Evolutionary conservation across 2,113 vertebrate genomes (phyloP).

Genomic region (Heteronetta atricapilla): DNA sequence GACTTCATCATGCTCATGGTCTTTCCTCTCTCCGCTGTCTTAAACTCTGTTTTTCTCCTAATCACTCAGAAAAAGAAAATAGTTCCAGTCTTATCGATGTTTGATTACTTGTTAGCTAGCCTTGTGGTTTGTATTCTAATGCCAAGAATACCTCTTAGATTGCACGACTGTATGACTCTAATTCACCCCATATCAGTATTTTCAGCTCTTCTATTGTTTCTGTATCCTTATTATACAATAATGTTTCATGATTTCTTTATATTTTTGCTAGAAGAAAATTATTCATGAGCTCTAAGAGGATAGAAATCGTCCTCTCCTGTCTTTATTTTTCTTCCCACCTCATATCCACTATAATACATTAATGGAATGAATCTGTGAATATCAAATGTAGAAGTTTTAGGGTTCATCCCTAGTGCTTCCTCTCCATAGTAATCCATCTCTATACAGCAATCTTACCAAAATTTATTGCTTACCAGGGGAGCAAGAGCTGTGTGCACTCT

Average conservation of each 20-base stretch:
- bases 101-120: background rate
- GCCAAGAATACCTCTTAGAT: background rate
- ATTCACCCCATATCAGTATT: background rate
- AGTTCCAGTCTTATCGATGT: background rate
- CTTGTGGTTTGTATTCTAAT: background rate
- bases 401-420: background rate
- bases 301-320: background rate
- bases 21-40: background rate
- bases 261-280: background rate
- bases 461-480: background rate
- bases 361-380: background rate
- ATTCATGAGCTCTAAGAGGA: background rate
- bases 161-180: background rate
- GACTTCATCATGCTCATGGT: background rate
- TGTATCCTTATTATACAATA: background rate
- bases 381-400: background rate
- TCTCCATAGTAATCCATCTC: background rate
- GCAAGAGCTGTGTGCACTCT: fast-evolving
- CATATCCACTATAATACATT: background rate
- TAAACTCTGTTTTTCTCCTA: background rate
- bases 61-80: background rate
- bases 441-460: background rate
- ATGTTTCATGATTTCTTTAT: background rate
- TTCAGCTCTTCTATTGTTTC: background rate
- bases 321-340: background rate